Evolutionary conservation across 2,113 vertebrate genomes (phyloP), one percentile per base, ranked within the genome.

Genomic region (Regulus satrapa): DNA sequence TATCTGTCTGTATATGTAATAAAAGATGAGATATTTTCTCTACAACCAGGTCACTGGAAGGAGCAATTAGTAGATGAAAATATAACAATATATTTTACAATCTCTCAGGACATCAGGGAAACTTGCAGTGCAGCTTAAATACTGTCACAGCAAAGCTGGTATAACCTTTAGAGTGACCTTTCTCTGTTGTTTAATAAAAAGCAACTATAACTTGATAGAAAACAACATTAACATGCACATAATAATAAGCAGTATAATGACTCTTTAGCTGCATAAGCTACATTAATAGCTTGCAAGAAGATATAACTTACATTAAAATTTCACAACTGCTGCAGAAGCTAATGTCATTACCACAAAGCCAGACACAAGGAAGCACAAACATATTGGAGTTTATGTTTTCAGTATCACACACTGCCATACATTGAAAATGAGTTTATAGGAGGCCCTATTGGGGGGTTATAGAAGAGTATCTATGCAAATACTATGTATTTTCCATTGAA

Each of bases 1-100:
- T 49, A 81, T 63, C 51, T 86, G 16, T 38, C 62, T 85, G 19
- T 48, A 28, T 63, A 45, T 46, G 15, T 73, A 90, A 88, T 86
- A 74, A 94, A 94, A 63, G 20, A 24, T 62, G 36, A 83, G 36
- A 25, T 74, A 71, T 8, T 82, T 79, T 89, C 19, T 92, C 43
- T 90, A 78, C 46, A 82, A 78, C 45, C 56, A 67, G 49, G 43
- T 92, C 83, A 79, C n/a, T 79, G 74, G 41, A 78, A 90, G 36
- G n/a, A 96, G 62, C 34, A 90, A 85, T 87, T 96, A 86, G 48
- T 64, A 88, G 48, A 84, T 87, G 62, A 85, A 96, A 88, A 96
- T 56, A 74, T 36, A 46, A 59, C 62, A 86, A 73, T 84, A 45
- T 89, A 87, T 96, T 92, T 96, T 78, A 36, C 34, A 78, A 19